phyloP scores from a whole-genome alignment of 2,888 invertebrate genomes.

The Lordiphosa fenestrarum region DNA sequence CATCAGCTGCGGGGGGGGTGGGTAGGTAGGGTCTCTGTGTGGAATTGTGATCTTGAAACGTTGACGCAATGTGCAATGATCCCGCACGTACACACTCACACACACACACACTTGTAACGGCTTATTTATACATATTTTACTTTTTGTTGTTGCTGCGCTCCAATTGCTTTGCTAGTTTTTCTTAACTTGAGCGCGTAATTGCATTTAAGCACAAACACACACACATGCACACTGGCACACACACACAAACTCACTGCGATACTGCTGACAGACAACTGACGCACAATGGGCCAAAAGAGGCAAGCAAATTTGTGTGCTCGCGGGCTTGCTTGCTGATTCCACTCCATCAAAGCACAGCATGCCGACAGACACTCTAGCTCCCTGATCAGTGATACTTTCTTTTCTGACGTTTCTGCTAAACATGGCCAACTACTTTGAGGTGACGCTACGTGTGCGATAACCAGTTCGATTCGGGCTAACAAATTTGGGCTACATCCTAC shows the following conservation, averaged over 20 bases:
- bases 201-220: constrained; percentile 61
- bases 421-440: too few species aligned
- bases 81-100: constrained; percentile 51
- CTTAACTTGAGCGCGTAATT: constrained; percentile 69
- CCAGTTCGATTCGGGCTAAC: too few species aligned
- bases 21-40: constrained; percentile 1
- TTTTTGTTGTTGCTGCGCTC: constrained; percentile 52
- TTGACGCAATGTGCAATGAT: constrained; percentile 73
- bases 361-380: too few species aligned
- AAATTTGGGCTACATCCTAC: too few species aligned
- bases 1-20: constrained; percentile 7
- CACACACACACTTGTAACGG: constrained; percentile 19
- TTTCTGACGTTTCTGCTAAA: too few species aligned
- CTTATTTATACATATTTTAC: constrained; percentile 23
- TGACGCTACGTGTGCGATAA: too few species aligned
- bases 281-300: constrained; percentile 50
- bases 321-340: background rate
- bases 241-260: constrained; percentile 1
- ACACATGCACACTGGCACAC: constrained; percentile 22
- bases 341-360: too few species aligned
- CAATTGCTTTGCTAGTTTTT: constrained; percentile 63
- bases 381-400: too few species aligned
- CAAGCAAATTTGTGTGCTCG: background rate
- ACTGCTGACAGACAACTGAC: constrained; percentile 21
- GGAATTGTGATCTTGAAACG: constrained; percentile 66